Percentiles rank a stretch among this genome's conserved stretches.
Evolutionary conservation across 2,797 vertebrate species (phyloP).

Genomic region (Numenius phaeopus): DNA sequence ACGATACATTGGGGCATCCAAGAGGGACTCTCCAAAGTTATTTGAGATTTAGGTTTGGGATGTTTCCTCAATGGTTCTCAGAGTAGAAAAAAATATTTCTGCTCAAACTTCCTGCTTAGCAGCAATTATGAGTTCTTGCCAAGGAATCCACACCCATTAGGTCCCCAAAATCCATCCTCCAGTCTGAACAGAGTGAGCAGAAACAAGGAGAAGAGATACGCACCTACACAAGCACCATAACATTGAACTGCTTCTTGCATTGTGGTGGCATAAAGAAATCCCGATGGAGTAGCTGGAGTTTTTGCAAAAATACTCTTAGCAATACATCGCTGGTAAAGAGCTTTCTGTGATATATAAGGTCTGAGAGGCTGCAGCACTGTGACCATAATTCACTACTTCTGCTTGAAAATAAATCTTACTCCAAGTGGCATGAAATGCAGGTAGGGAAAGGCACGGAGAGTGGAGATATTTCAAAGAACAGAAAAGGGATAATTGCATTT

Average conservation of each 20-base stretch:
- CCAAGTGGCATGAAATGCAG: constrained; percentile 50
- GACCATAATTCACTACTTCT: constrained; percentile 44
- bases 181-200: neutral
- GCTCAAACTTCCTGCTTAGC: neutral
- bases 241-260: neutral
- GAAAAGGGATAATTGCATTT: neutral
- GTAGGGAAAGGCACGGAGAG: constrained; percentile 10
- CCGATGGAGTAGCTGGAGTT: neutral
- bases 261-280: constrained; percentile 23
- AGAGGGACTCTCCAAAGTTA: neutral
- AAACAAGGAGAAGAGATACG: neutral
- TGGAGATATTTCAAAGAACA: constrained; percentile 23
- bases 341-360: constrained; percentile 57
- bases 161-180: neutral
- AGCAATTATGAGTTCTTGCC: neutral
- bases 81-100: neutral
- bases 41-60: neutral
- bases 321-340: constrained; percentile 21
- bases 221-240: neutral
- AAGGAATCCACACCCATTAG: neutral
- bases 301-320: constrained; percentile 37
- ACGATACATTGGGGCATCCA: neutral
- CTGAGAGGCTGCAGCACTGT: neutral
- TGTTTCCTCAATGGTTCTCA: neutral
- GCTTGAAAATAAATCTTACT: constrained; percentile 59